phyloP scores from a whole-genome alignment of 2,113 vertebrate genomes.

The Pachycephala philippinensis region DNA sequence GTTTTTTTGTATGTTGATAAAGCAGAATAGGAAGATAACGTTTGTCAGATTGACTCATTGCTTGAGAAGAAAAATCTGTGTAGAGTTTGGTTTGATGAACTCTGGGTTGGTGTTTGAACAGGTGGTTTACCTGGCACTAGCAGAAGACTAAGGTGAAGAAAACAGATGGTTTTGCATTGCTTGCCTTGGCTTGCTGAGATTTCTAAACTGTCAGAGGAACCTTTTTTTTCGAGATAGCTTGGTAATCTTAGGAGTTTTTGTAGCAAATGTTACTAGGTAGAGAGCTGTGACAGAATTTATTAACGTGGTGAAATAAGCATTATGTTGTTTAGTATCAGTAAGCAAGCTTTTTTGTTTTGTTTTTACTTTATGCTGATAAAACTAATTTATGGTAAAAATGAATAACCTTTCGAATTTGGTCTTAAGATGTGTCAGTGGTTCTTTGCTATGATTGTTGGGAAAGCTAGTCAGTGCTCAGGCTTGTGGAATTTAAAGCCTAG shows the following conservation, averaged over 20 bases:
- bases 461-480: neutral
- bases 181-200: slow-evolving; percentile 7
- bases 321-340: neutral
- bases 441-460: neutral
- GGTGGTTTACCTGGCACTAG: neutral
- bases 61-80: neutral
- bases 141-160: neutral
- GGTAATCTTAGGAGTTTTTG: neutral
- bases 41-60: neutral
- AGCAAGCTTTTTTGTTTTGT: neutral
- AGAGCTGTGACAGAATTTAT: neutral
- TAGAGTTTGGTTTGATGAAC: neutral
- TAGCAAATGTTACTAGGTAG: neutral
- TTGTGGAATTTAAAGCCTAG: neutral
- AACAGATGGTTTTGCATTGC: neutral
- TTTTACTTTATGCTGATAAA: neutral
- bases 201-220: neutral
- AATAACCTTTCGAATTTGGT: neutral
- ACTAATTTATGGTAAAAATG: neutral
- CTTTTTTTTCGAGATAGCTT: neutral
- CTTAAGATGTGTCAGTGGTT: neutral
- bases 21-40: neutral
- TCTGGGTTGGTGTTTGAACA: neutral
- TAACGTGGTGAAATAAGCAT: neutral
- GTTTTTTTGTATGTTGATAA: neutral